Evolutionary conservation across 2,113 vertebrate genomes (phyloP).

Genomic region (Peromyscus leucopus): DNA sequence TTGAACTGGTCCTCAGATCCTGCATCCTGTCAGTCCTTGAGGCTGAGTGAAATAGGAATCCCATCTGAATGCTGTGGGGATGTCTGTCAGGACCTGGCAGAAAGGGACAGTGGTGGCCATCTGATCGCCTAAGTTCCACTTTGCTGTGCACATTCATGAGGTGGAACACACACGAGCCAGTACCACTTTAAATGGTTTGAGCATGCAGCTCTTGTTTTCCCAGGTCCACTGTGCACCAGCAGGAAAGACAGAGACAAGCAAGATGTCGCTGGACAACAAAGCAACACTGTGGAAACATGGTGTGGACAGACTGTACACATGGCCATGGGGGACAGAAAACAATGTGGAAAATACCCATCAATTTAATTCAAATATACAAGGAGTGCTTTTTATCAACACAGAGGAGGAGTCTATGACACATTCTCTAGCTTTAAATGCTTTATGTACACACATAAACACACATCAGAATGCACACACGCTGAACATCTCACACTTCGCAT

Average conservation of each 20-base stretch:
- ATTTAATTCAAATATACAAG: neutral
- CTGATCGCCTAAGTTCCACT: neutral
- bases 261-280: neutral
- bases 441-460: neutral
- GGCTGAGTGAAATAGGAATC: constrained; percentile 33
- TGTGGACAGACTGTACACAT: neutral
- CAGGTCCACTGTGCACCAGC: neutral
- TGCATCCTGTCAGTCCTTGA: neutral
- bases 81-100: neutral
- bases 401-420: neutral
- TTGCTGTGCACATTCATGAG: neutral
- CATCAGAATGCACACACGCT: neutral
- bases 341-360: neutral
- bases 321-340: neutral
- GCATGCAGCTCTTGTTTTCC: neutral
- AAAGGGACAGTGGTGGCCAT: neutral
- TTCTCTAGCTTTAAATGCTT: neutral
- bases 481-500: neutral
- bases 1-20: constrained; percentile 60
- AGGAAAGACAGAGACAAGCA: neutral
- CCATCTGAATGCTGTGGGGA: neutral
- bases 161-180: neutral
- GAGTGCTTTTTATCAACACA: neutral
- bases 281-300: neutral
- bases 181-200: neutral